Evolutionary conservation across 2,888 invertebrate genomes (phyloP).

Genomic region (Andrena bicolor): DNA sequence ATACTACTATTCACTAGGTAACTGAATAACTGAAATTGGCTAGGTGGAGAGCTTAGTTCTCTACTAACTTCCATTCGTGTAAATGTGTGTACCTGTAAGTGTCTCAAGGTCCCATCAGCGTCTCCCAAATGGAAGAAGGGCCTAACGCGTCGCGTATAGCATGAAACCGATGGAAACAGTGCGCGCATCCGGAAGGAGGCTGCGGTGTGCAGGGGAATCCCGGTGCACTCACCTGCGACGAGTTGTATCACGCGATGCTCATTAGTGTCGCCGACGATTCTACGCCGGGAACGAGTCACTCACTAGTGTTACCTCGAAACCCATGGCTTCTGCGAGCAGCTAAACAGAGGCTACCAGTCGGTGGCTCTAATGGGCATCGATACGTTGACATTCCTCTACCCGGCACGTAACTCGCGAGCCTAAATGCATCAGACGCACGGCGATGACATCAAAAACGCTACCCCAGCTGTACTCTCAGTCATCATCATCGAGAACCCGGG

Average conservation of each 20-base stretch:
- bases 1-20: too few relatives aligned
- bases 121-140: neutral
- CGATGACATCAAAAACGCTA: constrained; percentile 24
- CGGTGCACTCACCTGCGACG: constrained; percentile 44
- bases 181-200: neutral
- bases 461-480: constrained; percentile 16
- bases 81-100: neutral
- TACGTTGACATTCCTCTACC: neutral
- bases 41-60: neutral
- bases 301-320: constrained; percentile 12
- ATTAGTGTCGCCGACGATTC: constrained; percentile 66
- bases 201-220: constrained; percentile 26
- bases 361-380: neutral
- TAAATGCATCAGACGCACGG: constrained; percentile 9
- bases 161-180: constrained; percentile 8
- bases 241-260: constrained; percentile 65
- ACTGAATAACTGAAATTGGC: too few relatives aligned
- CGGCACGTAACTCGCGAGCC: neutral
- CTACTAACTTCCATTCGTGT: neutral
- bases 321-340: neutral
- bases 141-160: neutral
- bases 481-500: constrained; percentile 35
- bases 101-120: neutral
- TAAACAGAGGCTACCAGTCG: neutral
- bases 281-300: constrained; percentile 60